Conservation (phyloP, 35 echinoderm and acorn worm genomes). For the Chiridota heheva region DNA sequence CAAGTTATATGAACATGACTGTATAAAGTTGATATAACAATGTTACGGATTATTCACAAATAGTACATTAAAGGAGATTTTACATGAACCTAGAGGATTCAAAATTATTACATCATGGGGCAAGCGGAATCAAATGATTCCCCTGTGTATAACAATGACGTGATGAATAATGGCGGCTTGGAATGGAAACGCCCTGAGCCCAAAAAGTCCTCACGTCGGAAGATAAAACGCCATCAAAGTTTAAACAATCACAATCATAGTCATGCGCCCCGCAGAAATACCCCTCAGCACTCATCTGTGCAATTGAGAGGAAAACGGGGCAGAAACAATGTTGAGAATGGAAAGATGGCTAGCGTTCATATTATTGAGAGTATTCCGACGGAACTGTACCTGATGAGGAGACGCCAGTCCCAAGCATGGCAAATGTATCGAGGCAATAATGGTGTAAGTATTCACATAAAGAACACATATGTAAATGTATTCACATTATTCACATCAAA, state of each 20-base stretch:
- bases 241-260: conserved; percentile 48
- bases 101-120: conserved; percentile 52
- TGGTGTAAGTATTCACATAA: conserved; percentile 62
- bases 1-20: too few species aligned
- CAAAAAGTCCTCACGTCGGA: conserved; percentile 20
- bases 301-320: conserved; percentile 27
- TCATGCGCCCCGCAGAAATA: conserved; percentile 26
- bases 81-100: too few species aligned
- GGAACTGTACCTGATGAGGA: conserved; percentile 70
- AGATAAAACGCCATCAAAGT: conserved; percentile 27
- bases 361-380: conserved; percentile 96
- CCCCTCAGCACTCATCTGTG: conserved; percentile 37
- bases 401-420: conserved; percentile 79
- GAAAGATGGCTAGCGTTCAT: conserved; percentile 78
- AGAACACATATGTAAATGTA: background rate
- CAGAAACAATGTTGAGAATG: conserved; percentile 51
- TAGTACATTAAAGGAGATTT: too few species aligned
- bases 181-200: too few species aligned
- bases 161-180: conserved; percentile 3
- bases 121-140: conserved; percentile 16
- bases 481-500: background rate
- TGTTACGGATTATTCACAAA: too few species aligned
- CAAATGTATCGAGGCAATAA: conserved; percentile 70
- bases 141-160: conserved; percentile 31
- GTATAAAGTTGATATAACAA: too few species aligned